A percentile compares a stretch with the other conserved stretches of the same genome.
Conservation (phyloP, 2,888 invertebrate species). For the Drosophila ochracea region DNA sequence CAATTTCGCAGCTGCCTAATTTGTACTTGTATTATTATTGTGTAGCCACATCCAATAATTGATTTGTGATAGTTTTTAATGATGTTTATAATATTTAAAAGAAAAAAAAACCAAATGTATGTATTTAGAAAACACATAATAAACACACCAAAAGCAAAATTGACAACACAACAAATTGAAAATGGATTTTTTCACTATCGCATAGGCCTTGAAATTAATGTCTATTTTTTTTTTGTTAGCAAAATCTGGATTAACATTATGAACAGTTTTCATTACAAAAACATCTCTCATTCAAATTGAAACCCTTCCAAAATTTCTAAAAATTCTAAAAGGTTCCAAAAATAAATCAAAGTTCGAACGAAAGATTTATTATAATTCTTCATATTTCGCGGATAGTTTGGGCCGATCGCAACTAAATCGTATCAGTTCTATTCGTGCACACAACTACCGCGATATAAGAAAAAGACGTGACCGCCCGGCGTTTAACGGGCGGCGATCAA, state of each 20-base stretch:
- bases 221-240: slow-evolving; percentile 1
- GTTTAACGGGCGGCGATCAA: slow-evolving; percentile 59
- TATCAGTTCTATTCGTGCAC: slow-evolving; percentile 47
- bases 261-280: slow-evolving; percentile 60
- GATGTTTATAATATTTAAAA: slow-evolving; percentile 37
- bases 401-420: slow-evolving; percentile 55
- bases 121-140: slow-evolving; percentile 62
- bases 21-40: slow-evolving; percentile 61
- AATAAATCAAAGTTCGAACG: slow-evolving; percentile 74
- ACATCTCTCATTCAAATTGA: slow-evolving; percentile 75
- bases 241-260: slow-evolving; percentile 10
- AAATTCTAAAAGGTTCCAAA: slow-evolving; percentile 79
- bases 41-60: slow-evolving; percentile 78
- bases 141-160: slow-evolving; percentile 21
- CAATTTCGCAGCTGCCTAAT: slow-evolving; percentile 36
- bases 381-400: slow-evolving; percentile 67
- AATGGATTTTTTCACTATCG: neutral
- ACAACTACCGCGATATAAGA: slow-evolving; percentile 52
- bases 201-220: slow-evolving; percentile 14
- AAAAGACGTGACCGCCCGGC: slow-evolving; percentile 60
- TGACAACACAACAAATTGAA: slow-evolving; percentile 8
- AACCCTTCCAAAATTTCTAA: slow-evolving; percentile 72
- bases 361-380: slow-evolving; percentile 63
- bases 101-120: slow-evolving; percentile 43
- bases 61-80: slow-evolving; percentile 79